Percentiles rank a stretch among this genome's conserved stretches.
These are phyloP conservation scores for Lepidothrix coronata DNA, from an alignment of 2,113 vertebrate species.

Conservation along the genomic window DNA sequence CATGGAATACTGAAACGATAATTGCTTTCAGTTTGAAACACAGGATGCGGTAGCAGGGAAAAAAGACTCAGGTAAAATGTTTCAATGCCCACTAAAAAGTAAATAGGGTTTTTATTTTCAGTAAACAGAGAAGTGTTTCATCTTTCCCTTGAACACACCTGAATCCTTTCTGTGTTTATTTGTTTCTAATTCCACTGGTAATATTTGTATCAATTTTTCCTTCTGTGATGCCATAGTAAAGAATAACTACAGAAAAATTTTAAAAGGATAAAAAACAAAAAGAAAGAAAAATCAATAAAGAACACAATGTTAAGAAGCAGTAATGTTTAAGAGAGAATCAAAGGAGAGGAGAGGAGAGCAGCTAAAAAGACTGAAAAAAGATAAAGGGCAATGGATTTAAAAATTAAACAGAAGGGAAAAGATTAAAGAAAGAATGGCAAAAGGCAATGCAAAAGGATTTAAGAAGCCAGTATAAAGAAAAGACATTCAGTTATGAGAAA, in stretches of 20 bases:
- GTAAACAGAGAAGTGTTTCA: constrained; percentile 47
- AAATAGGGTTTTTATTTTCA: constrained; percentile 33
- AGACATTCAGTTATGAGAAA: constrained; percentile 56
- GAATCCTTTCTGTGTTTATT: constrained; percentile 18
- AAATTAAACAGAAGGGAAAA: constrained; percentile 76
- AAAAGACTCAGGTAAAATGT: constrained; percentile 9
- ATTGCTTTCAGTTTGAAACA: not conserved
- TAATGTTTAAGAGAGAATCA: constrained; percentile 72
- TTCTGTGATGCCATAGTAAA: constrained; percentile 16
- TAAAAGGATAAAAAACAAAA: constrained; percentile 57
- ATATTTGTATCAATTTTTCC: constrained; percentile 7
- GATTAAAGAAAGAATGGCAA: constrained; percentile 75
- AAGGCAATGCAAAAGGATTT: constrained; percentile 73
- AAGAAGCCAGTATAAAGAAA: constrained; percentile 67
- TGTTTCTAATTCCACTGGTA: constrained; percentile 42
- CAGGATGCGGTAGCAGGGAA: not conserved
- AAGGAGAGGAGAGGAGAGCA: constrained; percentile 62
- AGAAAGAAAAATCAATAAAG: constrained; percentile 62
- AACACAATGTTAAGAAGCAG: constrained; percentile 69
- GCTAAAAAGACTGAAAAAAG: constrained; percentile 72
- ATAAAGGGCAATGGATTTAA: constrained; percentile 77
- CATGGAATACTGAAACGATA: constrained; percentile 6
- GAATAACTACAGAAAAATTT: constrained; percentile 38
- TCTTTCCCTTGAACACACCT: constrained; percentile 28
- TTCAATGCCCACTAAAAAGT: constrained; percentile 13